Conservation (phyloP, 2,113 vertebrate genomes). For the Romanogobio albipinnatus region DNA sequence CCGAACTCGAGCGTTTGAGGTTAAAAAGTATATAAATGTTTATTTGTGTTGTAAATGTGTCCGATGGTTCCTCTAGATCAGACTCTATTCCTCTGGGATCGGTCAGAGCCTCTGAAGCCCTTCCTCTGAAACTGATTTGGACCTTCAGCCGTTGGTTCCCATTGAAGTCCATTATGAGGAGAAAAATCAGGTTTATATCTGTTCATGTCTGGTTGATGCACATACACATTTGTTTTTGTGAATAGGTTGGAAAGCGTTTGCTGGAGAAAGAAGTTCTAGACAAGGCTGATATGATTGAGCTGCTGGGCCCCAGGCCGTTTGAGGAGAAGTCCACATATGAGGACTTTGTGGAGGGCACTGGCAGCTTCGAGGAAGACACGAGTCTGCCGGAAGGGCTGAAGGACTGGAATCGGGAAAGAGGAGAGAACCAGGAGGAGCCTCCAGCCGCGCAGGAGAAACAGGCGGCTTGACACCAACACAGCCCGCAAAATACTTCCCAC, state of each 20-base stretch:
- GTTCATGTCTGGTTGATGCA: neutral
- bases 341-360: constrained; percentile 72
- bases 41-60: too few species aligned
- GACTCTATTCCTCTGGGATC: too few species aligned
- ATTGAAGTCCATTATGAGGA: too few species aligned
- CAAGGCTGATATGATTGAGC: constrained; percentile 69
- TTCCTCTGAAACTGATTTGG: too few species aligned
- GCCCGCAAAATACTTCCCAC: neutral
- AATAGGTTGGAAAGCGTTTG: constrained; percentile 69
- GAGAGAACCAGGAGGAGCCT: constrained; percentile 40
- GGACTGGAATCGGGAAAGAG: constrained; percentile 66
- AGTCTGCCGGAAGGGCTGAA: constrained; percentile 70
- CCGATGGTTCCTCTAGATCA: too few species aligned
- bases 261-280: constrained; percentile 75
- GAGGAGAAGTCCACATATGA: constrained; percentile 69
- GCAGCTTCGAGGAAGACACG: constrained; percentile 73
- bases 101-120: too few species aligned
- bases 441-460: constrained; percentile 42
- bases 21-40: too few species aligned
- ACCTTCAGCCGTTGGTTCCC: too few species aligned
- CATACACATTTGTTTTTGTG: neutral
- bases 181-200: too few species aligned
- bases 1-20: too few species aligned
- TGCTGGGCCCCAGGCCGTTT: constrained; percentile 70
- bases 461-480: constrained; percentile 47